phyloP scores from a whole-genome alignment of 2,113 vertebrate genomes.

The Lagopus leucura region DNA sequence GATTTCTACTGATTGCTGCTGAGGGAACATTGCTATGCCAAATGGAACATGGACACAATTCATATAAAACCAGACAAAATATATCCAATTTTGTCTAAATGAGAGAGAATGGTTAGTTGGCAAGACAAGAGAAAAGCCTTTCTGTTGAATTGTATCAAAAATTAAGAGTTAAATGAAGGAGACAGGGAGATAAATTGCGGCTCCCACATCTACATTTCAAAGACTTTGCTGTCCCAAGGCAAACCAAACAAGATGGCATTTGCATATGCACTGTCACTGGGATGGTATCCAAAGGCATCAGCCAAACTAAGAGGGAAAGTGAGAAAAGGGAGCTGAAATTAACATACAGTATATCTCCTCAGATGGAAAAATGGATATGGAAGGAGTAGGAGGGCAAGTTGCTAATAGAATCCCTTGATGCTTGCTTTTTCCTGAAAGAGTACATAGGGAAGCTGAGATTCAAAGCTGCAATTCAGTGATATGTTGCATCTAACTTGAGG shows the following conservation, averaged over 20 bases:
- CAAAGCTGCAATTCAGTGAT: conserved; percentile 28
- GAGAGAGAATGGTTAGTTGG: not conserved
- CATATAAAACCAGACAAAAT: not conserved
- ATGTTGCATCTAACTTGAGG: not conserved
- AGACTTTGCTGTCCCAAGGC: conserved; percentile 47
- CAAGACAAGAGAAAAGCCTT: not conserved
- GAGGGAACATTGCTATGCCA: not conserved
- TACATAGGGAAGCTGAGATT: not conserved
- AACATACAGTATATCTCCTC: conserved; percentile 1
- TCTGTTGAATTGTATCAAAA: not conserved
- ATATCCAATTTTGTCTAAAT: not conserved
- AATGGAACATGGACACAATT: not conserved
- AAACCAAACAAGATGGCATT: conserved; percentile 49
- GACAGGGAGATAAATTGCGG: conserved; percentile 32
- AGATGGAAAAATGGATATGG: conserved; percentile 36
- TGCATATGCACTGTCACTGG: conserved; percentile 47
- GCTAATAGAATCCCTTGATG: conserved; percentile 34
- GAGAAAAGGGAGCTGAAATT: conserved; percentile 21
- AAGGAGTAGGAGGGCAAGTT: conserved; percentile 3
- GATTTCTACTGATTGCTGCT: not conserved
- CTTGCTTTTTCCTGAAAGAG: not conserved
- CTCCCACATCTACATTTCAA: conserved; percentile 62
- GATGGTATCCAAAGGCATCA: conserved; percentile 35
- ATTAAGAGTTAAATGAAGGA: conserved; percentile 34
- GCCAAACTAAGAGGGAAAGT: not conserved